Evolutionary conservation across 1,140 invertebrate species (phyloP).

Genomic region (Thaumatotibia leucotreta): DNA sequence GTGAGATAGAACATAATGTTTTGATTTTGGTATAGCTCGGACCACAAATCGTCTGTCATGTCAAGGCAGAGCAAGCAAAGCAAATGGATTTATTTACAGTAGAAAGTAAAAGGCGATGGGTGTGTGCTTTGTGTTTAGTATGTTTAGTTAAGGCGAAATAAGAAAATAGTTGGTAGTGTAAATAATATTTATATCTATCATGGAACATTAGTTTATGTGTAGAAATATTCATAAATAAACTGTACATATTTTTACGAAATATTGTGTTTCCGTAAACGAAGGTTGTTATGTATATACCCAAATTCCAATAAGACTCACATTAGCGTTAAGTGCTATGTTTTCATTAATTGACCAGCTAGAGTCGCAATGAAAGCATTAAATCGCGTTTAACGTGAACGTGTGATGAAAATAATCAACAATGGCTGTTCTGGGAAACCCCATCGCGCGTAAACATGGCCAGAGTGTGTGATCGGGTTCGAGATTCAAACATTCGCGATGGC

Average conservation of each 20-base stretch:
- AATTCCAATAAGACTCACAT: not conserved
- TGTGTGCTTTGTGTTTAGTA: conserved; percentile 61
- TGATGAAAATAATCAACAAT: conserved; percentile 17
- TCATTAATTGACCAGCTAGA: not conserved
- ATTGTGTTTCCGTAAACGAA: not conserved
- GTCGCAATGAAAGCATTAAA: not conserved
- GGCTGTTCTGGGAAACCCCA: conserved; percentile 12
- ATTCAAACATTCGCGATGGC: conserved; percentile 48
- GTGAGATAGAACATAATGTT: not conserved
- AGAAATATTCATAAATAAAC: not conserved
- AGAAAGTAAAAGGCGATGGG: conserved; percentile 63
- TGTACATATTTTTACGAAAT: not conserved
- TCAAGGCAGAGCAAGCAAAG: too few relatives aligned
- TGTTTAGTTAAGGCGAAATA: conserved; percentile 28
- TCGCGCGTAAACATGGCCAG: conserved; percentile 38
- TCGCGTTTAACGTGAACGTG: not conserved
- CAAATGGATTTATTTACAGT: conserved; percentile 62
- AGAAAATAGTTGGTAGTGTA: conserved; percentile 18
- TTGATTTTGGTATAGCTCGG: not conserved
- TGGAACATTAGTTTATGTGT: not conserved
- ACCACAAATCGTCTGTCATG: not conserved
- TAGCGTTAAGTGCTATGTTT: conserved; percentile 16
- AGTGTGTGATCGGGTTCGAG: conserved; percentile 32
- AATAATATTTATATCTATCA: not conserved
- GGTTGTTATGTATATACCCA: not conserved